phyloP scores from a whole-genome alignment of 2,797 vertebrate species.

The Melanotaenia trifasciata region DNA sequence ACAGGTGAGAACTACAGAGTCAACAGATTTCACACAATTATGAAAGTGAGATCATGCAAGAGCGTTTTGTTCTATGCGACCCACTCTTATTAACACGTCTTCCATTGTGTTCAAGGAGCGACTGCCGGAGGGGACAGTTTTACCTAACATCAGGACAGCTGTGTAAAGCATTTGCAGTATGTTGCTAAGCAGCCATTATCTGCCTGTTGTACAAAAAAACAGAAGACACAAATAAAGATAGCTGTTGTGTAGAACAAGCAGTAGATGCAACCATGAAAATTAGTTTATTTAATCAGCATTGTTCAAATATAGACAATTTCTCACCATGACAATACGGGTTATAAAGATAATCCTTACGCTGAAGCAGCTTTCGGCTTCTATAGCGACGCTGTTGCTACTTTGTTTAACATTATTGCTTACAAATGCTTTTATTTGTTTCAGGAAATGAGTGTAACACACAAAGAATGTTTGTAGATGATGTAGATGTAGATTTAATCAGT shows the following conservation, averaged over 20 bases:
- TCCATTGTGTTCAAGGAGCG: background rate
- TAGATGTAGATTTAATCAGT: slow-evolving; percentile 6
- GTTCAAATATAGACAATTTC: background rate
- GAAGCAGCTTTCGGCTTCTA: background rate
- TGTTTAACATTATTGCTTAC: slow-evolving; percentile 6
- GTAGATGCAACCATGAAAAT: slow-evolving; percentile 1
- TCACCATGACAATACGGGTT: background rate
- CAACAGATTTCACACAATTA: background rate
- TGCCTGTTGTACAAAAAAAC: slow-evolving; percentile 42
- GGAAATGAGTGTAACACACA: slow-evolving; percentile 9
- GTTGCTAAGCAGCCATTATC: slow-evolving; percentile 66
- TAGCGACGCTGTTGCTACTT: background rate
- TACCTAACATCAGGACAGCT: slow-evolving; percentile 18
- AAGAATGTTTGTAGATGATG: background rate
- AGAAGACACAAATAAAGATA: slow-evolving; percentile 27
- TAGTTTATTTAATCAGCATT: background rate
- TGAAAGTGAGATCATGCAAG: slow-evolving; percentile 12
- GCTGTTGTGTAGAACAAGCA: slow-evolving; percentile 21
- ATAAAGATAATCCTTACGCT: background rate
- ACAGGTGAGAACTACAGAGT: slow-evolving; percentile 5
- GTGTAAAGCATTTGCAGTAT: slow-evolving; percentile 13
- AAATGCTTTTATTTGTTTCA: slow-evolving; percentile 8
- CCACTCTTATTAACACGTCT: slow-evolving; percentile 2
- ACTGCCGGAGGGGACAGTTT: slow-evolving; percentile 1
- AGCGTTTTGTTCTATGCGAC: background rate